A percentile compares a stretch with the other conserved stretches of the same genome.
Conservation (phyloP, 2,797 vertebrate species). For the Cyclopterus lumpus region DNA sequence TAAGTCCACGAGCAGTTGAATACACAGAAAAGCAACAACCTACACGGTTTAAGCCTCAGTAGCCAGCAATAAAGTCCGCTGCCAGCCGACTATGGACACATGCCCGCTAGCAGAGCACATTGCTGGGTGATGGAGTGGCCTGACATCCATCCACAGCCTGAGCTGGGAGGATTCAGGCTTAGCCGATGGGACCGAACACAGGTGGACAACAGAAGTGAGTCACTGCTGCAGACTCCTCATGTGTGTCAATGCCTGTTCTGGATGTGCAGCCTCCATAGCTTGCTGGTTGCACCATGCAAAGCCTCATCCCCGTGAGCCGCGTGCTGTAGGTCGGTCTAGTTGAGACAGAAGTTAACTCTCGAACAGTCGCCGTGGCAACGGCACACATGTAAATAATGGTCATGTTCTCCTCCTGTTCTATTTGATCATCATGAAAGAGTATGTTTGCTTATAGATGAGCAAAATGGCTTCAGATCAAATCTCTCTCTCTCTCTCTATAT, state of each 20-base stretch:
- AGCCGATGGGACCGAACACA: background rate
- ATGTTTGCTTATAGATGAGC: no score
- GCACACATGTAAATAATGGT: no score
- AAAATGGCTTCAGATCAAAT: no score
- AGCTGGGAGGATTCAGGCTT: no score
- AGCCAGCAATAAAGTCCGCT: background rate
- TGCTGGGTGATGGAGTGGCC: background rate
- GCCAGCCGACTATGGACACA: background rate
- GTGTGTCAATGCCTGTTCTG: background rate
- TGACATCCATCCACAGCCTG: background rate
- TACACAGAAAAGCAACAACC: background rate
- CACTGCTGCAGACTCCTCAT: background rate
- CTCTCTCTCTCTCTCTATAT: no score
- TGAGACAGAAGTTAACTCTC: no score
- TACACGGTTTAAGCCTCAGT: background rate
- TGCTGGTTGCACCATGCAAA: no score
- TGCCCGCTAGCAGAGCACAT: background rate
- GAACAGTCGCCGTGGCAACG: no score
- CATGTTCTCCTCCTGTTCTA: no score
- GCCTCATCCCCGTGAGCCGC: no score
- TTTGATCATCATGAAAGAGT: no score
- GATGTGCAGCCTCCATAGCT: background rate
- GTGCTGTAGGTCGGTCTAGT: no score
- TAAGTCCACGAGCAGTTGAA: background rate
- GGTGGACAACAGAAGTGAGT: background rate